Evolutionary conservation across 2,797 vertebrate genomes (phyloP).

Genomic region (Danio kyathit): DNA sequence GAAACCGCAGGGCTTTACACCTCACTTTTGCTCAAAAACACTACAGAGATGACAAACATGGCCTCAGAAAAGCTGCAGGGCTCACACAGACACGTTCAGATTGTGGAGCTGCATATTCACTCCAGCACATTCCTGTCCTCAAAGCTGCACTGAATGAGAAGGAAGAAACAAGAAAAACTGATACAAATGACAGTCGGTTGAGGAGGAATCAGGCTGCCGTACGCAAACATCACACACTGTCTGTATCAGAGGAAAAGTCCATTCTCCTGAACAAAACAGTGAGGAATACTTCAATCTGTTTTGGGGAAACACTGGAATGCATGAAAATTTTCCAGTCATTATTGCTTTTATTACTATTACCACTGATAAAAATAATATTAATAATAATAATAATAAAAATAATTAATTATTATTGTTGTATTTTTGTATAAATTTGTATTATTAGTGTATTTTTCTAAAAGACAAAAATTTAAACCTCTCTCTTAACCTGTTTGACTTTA

Average conservation of each 20-base stretch:
- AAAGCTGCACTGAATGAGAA: background rate
- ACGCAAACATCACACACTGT: background rate
- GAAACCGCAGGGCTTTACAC: constrained; percentile 5
- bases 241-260: constrained; percentile 1
- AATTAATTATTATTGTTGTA: too few relatives aligned
- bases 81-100: background rate
- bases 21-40: background rate
- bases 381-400: too few relatives aligned
- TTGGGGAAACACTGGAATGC: too few relatives aligned
- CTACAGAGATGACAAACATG: background rate
- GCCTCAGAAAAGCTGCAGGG: background rate
- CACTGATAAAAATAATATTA: too few relatives aligned
- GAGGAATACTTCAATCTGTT: background rate
- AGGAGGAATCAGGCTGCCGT: background rate
- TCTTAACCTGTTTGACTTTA: too few relatives aligned
- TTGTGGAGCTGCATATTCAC: background rate
- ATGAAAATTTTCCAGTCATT: too few relatives aligned
- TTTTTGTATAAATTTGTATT: too few relatives aligned
- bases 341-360: too few relatives aligned
- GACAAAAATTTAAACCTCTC: too few relatives aligned
- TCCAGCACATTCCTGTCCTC: background rate
- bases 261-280: background rate
- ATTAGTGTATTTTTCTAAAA: too few relatives aligned
- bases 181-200: constrained; percentile 30
- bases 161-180: background rate